phyloP scores from a whole-genome alignment of 2,797 vertebrate species.

The Chromobotia macracanthus region DNA sequence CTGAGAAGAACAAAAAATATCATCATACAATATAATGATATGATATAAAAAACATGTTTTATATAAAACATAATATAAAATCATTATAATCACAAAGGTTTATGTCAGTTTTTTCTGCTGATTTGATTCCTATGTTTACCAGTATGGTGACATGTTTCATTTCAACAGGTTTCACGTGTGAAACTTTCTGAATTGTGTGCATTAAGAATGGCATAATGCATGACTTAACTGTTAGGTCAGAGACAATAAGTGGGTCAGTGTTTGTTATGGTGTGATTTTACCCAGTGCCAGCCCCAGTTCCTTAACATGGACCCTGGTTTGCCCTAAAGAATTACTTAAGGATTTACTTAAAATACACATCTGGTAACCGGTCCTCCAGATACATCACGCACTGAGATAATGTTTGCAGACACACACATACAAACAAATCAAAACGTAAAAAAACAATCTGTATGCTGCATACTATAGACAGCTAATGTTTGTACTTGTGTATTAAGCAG shows the following conservation, averaged over 20 bases:
- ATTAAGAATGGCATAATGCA: too few species aligned
- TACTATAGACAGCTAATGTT: not conserved
- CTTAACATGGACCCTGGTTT: constrained; percentile 84
- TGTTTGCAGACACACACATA: not conserved
- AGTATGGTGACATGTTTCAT: too few species aligned
- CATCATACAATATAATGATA: too few species aligned
- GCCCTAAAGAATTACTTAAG: constrained; percentile 85
- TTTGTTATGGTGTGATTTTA: constrained; percentile 66
- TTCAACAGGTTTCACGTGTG: too few species aligned
- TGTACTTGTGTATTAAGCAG: too few species aligned
- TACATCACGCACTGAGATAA: constrained; percentile 84
- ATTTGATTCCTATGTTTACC: too few species aligned
- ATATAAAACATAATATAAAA: too few species aligned
- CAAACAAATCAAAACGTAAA: not conserved
- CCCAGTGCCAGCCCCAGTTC: constrained; percentile 83
- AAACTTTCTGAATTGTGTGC: not conserved
- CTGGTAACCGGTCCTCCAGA: constrained; percentile 85
- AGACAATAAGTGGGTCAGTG: not conserved
- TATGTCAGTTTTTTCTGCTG: too few species aligned
- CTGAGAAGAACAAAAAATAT: constrained; percentile 67
- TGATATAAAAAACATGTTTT: too few species aligned
- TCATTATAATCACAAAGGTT: too few species aligned
- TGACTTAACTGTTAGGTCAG: not conserved
- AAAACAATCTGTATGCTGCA: too few species aligned
- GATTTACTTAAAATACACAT: constrained; percentile 88